phyloP scores from a whole-genome alignment of 2,113 vertebrate genomes.

The Emydocephalus ijimae region DNA sequence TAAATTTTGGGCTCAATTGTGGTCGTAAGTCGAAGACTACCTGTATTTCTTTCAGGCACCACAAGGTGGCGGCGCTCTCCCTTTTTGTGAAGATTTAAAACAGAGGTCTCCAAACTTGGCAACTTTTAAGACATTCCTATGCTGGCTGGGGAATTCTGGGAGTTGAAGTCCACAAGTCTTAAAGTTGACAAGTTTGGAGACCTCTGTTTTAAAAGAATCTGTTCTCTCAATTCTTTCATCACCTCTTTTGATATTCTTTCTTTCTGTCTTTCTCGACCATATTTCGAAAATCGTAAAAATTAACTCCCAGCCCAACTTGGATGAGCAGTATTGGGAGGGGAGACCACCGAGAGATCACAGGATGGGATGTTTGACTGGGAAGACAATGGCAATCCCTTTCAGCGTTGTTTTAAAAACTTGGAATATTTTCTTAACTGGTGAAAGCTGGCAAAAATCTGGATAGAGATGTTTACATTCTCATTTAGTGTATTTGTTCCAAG shows the following conservation, averaged over 20 bases:
- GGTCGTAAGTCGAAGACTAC: neutral
- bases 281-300: rapidly evolving
- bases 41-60: neutral
- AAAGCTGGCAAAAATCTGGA: too few relatives aligned
- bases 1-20: neutral
- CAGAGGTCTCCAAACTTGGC: too few relatives aligned
- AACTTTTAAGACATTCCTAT: too few relatives aligned
- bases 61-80: neutral
- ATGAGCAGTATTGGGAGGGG: neutral
- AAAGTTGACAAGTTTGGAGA: too few relatives aligned
- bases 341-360: neutral
- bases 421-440: too few relatives aligned
- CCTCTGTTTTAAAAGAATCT: neutral
- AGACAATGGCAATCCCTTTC: neutral
- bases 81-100: neutral
- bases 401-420: too few relatives aligned
- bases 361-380: neutral
- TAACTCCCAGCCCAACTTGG: neutral
- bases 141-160: too few relatives aligned
- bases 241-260: neutral
- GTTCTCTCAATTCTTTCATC: neutral
- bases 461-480: too few relatives aligned
- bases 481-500: too few relatives aligned
- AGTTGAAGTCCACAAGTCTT: too few relatives aligned
- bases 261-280: neutral